Base-by-base conservation (phyloP, 2,113 vertebrate genomes). In the Crypturellus undulatus region DNA sequence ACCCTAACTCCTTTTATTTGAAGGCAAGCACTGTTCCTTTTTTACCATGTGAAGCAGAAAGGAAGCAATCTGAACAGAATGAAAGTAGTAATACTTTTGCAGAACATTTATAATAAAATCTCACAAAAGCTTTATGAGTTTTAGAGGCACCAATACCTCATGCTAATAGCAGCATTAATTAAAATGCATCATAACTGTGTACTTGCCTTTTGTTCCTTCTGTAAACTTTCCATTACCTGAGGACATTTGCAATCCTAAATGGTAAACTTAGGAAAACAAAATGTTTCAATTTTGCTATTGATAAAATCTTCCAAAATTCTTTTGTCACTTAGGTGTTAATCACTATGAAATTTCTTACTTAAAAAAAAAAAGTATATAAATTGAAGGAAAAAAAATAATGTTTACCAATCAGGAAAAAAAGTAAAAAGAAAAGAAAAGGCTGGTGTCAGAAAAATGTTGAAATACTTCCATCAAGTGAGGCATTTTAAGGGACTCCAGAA, bases 341-440 rank as follows among this genome's bases (percentile, higher is more conserved):
- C 72, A 58, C n/a, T 7, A 12, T 40, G 24, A 56, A 86, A 34
- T 58, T 80, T 79, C 28, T 83, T 9, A 21, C 38, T 83, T 65
- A 1, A 8, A 47, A 82, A 78, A 28, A 30, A 28, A 43, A 75
- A 79, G 67, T 26, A 30, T 3, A 49, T 28, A 17, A 38, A 32
- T 49, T 77, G 0, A 42, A 58, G 75, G 3, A 49, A 32, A 18
- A 3, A 1, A 10, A 25, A 43, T 51, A 25, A 6, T 19, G 6
- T 34, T 68, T 71, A 38, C 28, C 52, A 34, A 10, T 65, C 8
- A 6, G 28, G 77, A 52, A 26, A 52, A 71, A 34, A 62, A 38
- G n/a, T 12, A 4, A 4, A 30, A 5, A 77, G 17, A 81, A 81
- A 36, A 51, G 18, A 25, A 78, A 71, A 58, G 7, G 47, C 42